Base-by-base conservation (phyloP, 2,797 vertebrate species). In the Sternotherus odoratus region DNA sequence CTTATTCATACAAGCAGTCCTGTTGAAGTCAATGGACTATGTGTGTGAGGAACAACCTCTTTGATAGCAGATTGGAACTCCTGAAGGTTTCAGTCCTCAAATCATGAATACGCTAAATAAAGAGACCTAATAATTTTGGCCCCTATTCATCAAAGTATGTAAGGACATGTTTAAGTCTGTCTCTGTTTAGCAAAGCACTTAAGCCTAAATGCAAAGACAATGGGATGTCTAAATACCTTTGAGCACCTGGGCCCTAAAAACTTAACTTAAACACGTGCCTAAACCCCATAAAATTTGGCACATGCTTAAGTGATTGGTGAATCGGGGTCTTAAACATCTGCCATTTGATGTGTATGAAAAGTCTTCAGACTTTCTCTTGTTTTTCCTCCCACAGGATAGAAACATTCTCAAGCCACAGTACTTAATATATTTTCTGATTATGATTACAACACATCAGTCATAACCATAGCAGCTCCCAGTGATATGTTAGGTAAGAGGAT, bases 351-450 rank as follows among this genome's bases (percentile, higher is more conserved):
- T 3, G 12, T 77, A 26, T 74, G 72, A 75, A 43, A 60, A 24
- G 16, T 4, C 28, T n/a, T n/a, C n/a, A n/a, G n/a, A n/a, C n/a
- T n/a, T n/a, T 77, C 6, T 82, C 51, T 57, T 89, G 66, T 94
- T 11, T 96, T 43, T 86, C 85, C 94, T 88, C 26, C 13, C 57
- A 72, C 88, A 98, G 98, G 98, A 23, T 87, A 97, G 5, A 95
- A 93, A 91, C 89, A 91, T 66, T 97, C 97, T 81, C 96, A 97
- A 43, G 96, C 97, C 79, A 95, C 98, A 5, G 98, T 98, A 85
- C 95, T 99, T 86, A 98, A 98, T 96, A 98, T 98, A 97, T 99
- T 98, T 96, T 98, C 98, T 87, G 98, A 99, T 97, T 93, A 94
- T 23, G 98, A 98, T 92, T 99, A 98, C 91, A 98, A 98, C 95